phyloP scores from a whole-genome alignment of 92 coral and sea anemone genomes.

The Parazoanthus darwini region DNA sequence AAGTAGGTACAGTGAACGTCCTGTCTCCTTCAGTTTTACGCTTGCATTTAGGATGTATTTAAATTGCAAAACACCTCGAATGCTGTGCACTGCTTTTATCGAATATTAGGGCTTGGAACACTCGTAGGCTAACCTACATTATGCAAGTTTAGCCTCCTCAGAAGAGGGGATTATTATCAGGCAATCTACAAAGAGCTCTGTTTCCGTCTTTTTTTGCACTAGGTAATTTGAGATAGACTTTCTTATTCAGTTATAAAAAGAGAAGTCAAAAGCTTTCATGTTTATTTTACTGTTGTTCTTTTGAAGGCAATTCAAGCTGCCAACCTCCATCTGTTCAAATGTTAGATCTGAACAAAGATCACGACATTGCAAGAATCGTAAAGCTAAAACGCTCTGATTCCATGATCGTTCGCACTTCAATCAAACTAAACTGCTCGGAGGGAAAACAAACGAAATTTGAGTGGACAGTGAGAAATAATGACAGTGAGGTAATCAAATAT shows the following conservation, averaged over 20 bases:
- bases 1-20: no score
- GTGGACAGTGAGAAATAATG: conserved; percentile 55
- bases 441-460: conserved; percentile 48
- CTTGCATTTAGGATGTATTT: no score
- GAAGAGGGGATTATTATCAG: neutral
- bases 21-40: no score
- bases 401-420: conserved; percentile 54
- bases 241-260: neutral
- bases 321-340: conserved; percentile 39
- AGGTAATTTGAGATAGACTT: neutral
- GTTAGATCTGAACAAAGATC: conserved; percentile 11
- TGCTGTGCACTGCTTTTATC: no score
- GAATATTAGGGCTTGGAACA: no score
- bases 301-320: conserved; percentile 41
- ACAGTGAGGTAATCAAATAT: conserved; percentile 4
- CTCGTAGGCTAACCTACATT: neutral
- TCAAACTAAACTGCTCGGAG: conserved; percentile 50
- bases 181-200: neutral
- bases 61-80: no score
- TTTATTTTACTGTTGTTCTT: neutral
- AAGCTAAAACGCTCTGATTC: conserved; percentile 58
- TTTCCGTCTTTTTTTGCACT: neutral
- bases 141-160: neutral
- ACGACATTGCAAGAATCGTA: neutral
- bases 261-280: no score